Percentiles rank a stretch among this genome's conserved stretches.
These are phyloP conservation scores for Venusia cambrica DNA, from an alignment of 2,888 invertebrate genomes.

Conservation along the genomic window DNA sequence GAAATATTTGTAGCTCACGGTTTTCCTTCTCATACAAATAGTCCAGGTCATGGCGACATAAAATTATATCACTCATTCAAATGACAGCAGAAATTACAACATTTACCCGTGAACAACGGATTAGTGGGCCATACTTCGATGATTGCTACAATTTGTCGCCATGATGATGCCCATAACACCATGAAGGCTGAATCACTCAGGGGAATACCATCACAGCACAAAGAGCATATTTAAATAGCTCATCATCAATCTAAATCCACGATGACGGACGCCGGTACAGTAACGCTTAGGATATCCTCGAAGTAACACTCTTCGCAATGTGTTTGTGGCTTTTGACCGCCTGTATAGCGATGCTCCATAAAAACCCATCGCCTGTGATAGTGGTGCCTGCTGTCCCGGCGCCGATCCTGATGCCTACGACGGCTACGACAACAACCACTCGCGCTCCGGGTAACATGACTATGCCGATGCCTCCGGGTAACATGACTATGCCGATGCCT, in stretches of 20 bases:
- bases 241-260: conserved; percentile 40
- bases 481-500: conserved; percentile 29
- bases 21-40: conserved; percentile 22
- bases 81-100: conserved; percentile 46
- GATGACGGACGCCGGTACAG: conserved; percentile 13
- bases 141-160: conserved; percentile 75
- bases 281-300: conserved; percentile 11
- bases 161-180: conserved; percentile 65
- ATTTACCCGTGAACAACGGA: conserved; percentile 45
- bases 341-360: conserved; percentile 66
- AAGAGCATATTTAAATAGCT: conserved; percentile 67
- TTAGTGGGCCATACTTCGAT: conserved; percentile 66
- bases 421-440: conserved; percentile 33
- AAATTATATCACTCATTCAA: conserved; percentile 39
- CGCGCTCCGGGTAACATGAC: conserved; percentile 17
- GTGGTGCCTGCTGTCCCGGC: conserved; percentile 56
- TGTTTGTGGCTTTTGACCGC: conserved; percentile 75
- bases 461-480: conserved; percentile 14
- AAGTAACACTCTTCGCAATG: conserved; percentile 46
- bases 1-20: conserved; percentile 1
- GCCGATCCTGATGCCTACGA: conserved; percentile 63
- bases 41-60: conserved; percentile 33
- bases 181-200: conserved; percentile 75
- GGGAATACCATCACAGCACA: conserved; percentile 69
- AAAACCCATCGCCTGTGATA: conserved; percentile 43